Base-by-base conservation (phyloP, 2,888 invertebrate species). In the Perdita meconis region DNA sequence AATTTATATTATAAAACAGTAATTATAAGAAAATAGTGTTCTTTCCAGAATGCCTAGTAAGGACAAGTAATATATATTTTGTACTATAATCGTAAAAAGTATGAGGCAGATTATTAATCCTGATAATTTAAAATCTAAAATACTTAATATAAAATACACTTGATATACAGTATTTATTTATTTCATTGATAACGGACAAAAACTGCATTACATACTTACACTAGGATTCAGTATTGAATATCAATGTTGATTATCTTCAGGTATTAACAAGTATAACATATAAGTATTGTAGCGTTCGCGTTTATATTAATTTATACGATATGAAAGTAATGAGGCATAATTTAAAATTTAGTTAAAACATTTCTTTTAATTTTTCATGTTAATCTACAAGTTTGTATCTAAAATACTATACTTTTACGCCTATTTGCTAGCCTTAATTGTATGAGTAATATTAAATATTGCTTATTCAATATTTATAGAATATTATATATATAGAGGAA, bases 151-250 rank as follows among this genome's bases (percentile, higher is more conserved):
- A 53, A 44, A 16, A 61, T 55, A 38, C n/a, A 5, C 50, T 36
- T 36, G 61, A 36, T 13, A 47, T 47, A 70, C 38, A 2, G 36
- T n/a, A 50, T n/a, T 30, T 40, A 71, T 59, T 19, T n/a, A 42
- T 77, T 38, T 40, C 40, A 66, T 60, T 22, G 38, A 64, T 61
- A 47, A 61, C 71, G 57, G 34, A 51, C 72, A 74, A 73, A 78
- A 69, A 64, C 51, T 73, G 55, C 53, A 16, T 74, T 73, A 80
- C 51, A 80, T 81, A 77, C 80, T 80, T 81, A 81, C 80, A 80
- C 66, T 63, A 80, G 3, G 30, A 30, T 30, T 30, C 3, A 30
- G 2, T 30, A 30, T 30, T 30, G 30, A 30, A 30, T 30, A 6
- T 30, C 6, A 30, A 30, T 30, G 70, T 40, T 65, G 64, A 26